Conservation (phyloP, 2,113 vertebrate species). For the Lucifuga dentata region DNA sequence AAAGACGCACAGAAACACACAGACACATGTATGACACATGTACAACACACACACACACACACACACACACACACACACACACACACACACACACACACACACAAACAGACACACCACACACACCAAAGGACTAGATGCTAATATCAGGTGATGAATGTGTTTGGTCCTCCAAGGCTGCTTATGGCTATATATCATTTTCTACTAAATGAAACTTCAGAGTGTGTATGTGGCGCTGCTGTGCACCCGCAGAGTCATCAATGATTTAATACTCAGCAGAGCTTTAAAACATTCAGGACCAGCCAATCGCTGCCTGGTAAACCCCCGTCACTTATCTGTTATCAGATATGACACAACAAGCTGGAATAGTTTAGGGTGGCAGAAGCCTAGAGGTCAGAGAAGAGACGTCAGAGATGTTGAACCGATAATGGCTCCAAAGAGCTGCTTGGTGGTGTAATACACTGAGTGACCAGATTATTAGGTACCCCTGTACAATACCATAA, state of each 20-base stretch:
- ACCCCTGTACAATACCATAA: too few species aligned
- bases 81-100: conserved; percentile 1
- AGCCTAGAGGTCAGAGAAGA: conserved; percentile 22
- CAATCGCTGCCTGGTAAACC: conserved; percentile 34
- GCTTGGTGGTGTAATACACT: neutral
- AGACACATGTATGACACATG: conserved; percentile 18
- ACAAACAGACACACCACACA: conserved; percentile 37
- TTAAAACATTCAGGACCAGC: conserved; percentile 53
- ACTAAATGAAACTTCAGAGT: conserved; percentile 74
- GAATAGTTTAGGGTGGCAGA: conserved; percentile 23
- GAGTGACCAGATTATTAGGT: too few species aligned
- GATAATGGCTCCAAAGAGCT: conserved; percentile 6
- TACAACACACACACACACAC: conserved; percentile 17
- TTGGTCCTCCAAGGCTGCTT: conserved; percentile 68
- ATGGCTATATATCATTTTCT: conserved; percentile 69
- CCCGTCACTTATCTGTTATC: conserved; percentile 41
- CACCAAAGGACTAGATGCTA: conserved; percentile 62
- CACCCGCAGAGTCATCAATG: conserved; percentile 62
- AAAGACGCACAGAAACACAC: conserved; percentile 8
- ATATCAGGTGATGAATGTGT: conserved; percentile 73
- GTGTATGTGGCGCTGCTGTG: conserved; percentile 42
- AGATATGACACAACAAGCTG: conserved; percentile 40
- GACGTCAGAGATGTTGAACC: conserved; percentile 41
- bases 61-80: conserved; percentile 15
- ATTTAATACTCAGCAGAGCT: conserved; percentile 63